Percentiles rank a stretch among this genome's conserved stretches.
Conservation (phyloP, 2,797 vertebrate genomes). For the Nyctibius grandis region DNA sequence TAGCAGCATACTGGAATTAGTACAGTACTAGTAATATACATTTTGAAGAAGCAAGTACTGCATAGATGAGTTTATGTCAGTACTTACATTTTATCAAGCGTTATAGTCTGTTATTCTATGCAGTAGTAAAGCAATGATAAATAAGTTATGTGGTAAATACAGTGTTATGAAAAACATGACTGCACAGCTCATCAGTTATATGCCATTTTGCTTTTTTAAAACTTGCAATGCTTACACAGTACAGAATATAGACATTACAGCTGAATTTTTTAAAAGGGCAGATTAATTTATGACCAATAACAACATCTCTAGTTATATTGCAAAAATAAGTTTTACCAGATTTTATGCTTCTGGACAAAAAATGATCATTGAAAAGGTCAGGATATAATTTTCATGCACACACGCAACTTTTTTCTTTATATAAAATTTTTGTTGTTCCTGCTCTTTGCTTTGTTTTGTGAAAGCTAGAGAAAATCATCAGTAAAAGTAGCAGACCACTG, state of each 20-base stretch:
- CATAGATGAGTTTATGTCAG: neutral
- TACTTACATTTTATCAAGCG: neutral
- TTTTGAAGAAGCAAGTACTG: neutral
- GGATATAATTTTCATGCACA: conserved; percentile 25
- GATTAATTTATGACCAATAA: conserved; percentile 48
- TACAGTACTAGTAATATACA: neutral
- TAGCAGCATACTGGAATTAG: conserved; percentile 32
- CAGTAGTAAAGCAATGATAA: conserved; percentile 26
- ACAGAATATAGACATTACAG: neutral
- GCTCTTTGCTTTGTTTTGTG: neutral
- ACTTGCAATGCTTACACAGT: neutral
- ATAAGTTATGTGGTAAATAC: conserved; percentile 28
- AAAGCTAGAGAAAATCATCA: neutral
- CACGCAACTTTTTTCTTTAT: neutral
- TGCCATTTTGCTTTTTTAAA: conserved; percentile 32
- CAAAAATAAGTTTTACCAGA: conserved; percentile 28
- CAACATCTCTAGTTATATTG: conserved; percentile 3
- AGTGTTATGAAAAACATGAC: conserved; percentile 15
- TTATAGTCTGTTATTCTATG: neutral
- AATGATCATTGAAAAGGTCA: conserved; percentile 47
- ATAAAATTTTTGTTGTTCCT: neutral
- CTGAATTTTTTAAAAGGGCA: conserved; percentile 26
- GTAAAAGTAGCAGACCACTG: neutral
- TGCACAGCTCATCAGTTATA: conserved; percentile 27
- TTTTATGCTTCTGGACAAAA: conserved; percentile 30